Percentiles rank a stretch among this genome's conserved stretches.
These are phyloP conservation scores for Ostrea denselamellosa DNA, from an alignment of 1,140 invertebrate genomes.

Conservation along the genomic window DNA sequence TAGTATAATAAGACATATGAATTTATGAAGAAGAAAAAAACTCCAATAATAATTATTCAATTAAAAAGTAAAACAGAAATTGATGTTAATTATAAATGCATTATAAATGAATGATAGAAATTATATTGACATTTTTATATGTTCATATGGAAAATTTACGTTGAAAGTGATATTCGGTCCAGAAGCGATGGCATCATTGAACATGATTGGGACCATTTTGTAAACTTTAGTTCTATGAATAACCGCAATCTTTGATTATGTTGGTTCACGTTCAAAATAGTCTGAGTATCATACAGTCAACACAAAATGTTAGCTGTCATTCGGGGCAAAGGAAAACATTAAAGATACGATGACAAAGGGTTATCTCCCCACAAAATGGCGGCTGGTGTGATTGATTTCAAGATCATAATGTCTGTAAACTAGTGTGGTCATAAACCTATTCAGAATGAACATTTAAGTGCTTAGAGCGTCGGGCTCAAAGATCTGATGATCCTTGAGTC, in stretches of 20 bases:
- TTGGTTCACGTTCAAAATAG: slow-evolving; percentile 26
- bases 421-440: neutral
- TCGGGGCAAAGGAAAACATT: neutral
- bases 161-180: too few relatives aligned
- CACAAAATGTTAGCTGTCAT: neutral
- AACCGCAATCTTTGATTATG: slow-evolving; percentile 12
- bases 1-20: neutral
- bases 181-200: too few relatives aligned
- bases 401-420: slow-evolving; percentile 24
- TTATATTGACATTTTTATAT: too few relatives aligned
- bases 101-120: too few relatives aligned
- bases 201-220: neutral
- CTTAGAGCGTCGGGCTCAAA: too few relatives aligned
- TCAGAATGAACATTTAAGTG: neutral
- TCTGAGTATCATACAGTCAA: neutral
- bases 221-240: neutral
- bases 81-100: too few relatives aligned
- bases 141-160: too few relatives aligned
- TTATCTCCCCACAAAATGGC: neutral
- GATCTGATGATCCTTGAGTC: too few relatives aligned
- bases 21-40: too few relatives aligned
- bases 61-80: too few relatives aligned
- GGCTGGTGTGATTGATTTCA: neutral
- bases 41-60: too few relatives aligned
- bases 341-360: neutral